Evolutionary conservation across 2,113 vertebrate species (phyloP), one percentile per base, ranked within the genome.

Genomic region (Oenanthe oenanthe): DNA sequence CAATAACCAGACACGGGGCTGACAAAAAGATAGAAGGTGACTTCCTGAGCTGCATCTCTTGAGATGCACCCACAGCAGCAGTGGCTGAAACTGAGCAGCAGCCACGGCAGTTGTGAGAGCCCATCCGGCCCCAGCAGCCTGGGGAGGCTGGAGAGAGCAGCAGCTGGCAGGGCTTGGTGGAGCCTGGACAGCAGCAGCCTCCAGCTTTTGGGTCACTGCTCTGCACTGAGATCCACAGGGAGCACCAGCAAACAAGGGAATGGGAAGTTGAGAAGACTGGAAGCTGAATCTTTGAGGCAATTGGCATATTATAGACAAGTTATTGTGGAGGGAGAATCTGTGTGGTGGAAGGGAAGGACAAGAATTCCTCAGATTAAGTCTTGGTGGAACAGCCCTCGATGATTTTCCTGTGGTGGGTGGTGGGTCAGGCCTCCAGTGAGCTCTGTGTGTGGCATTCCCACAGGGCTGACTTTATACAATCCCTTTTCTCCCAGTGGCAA

Each of bases 401-500:
- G 84, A 28, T 56, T 43, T 75, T 40, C 57, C 47, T 7, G 42
- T 6, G 10, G 18, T 12, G 28, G 65, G 58, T 17, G 32, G 4
- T 8, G 28, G 72, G 42, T 22, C 45, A 43, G 67, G 43, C 51
- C 71, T 72, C 17, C 71, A 28, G 4, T 0, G 3, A 81, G 60
- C 34, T 47, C 10, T n/a, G 28, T 31, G 24, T 42, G 40, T 0
- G 7, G 21, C 43, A 57, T 78, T 62, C 50, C 71, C 47, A 21
- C 0, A 0, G 0, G 0, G 36, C 47, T 2, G 2, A 28, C 43
- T 54, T 63, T 20, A 21, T 8, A 19, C 20, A 12, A 15, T 45
- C 60, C 45, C 34, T 72, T 67, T 65, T 57, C 72, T 87, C 43
- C 16, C 78, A 29, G 1, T 28, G 70, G 40, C 47, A 88, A 13